Base-by-base conservation (phyloP, 2,888 invertebrate species). In the Leptarthrus brevirostris region DNA sequence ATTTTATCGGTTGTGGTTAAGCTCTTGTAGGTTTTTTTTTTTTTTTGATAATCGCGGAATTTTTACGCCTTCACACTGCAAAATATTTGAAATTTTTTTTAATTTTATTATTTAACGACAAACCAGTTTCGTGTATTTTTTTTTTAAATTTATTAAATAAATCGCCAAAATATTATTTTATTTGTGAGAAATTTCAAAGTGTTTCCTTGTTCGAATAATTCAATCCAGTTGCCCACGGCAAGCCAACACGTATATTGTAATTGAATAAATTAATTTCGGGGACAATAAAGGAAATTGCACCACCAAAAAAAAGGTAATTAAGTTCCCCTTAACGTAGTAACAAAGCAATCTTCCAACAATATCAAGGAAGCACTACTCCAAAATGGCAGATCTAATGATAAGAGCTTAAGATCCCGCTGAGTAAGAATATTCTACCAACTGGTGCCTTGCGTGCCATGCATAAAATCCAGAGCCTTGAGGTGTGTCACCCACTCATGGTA, bases 351-450 rank as follows among this genome's bases (percentile, higher is more conserved):
- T 56, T 5, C 14, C 2, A 14, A 3, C 56, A n/a, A 24, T 56
- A 56, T 56, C 56, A 56, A 56, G 56, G 56, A 56, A 56, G 56
- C 56, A 56, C 26, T 56, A 30, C 30, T 56, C 56, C 26, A 56
- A 30, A 56, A 56, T 26, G 56, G 30, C 56, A 30, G 56, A 56
- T 56, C 16, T 30, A 8, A 30, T 5, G 56, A 56, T 56, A 56
- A 54, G 8, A 44, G 5, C 16, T n/a, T 8, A 30, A 30, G 30
- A 30, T 16, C 14, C 26, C 34, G 56, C 16, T 14, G 56, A 24
- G 56, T 26, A 30, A 8, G 30, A 30, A 30, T 30, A 8, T 30
- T 30, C 30, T 8, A 30, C 30, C 4, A 8, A 30, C 30, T 5
- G 22, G 14, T 30, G 30, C 0, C 16, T 56, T 26, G 56, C 56